These are phyloP conservation scores for Eupithecia abbreviata DNA, from an alignment of 2,888 invertebrate species.

Conservation along the genomic window DNA sequence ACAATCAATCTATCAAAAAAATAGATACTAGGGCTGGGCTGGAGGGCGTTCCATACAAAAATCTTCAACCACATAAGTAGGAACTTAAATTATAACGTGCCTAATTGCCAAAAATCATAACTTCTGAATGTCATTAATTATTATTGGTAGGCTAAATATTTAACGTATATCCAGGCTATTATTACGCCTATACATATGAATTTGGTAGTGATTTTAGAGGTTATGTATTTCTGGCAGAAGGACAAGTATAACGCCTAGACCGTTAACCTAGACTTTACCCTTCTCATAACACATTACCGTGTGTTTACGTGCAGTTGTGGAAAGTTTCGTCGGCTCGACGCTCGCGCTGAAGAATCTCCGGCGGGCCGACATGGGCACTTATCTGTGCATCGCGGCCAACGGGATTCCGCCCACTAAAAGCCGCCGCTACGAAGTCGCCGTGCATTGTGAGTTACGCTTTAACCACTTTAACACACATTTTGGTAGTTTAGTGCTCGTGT, in stretches of 20 bases:
- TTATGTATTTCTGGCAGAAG: neutral
- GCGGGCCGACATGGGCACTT: constrained; percentile 92
- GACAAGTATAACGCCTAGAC: neutral
- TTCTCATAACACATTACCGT: neutral
- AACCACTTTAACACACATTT: neutral
- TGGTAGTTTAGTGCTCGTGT: neutral
- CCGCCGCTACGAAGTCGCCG: constrained; percentile 91
- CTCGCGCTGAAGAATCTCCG: constrained; percentile 88
- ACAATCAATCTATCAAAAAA: too few relatives aligned
- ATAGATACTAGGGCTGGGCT: too few relatives aligned
- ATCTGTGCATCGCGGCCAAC: constrained; percentile 93
- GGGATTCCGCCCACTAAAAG: constrained; percentile 92
- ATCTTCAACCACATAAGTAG: neutral
- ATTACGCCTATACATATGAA: neutral
- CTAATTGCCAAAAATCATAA: neutral
- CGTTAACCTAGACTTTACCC: neutral
- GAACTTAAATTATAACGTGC: neutral
- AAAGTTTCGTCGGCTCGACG: constrained; percentile 87
- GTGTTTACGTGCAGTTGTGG: constrained; percentile 81
- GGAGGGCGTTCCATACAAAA: too few relatives aligned
- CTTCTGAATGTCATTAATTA: neutral
- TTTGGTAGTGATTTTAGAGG: neutral
- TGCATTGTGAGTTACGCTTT: constrained; percentile 87
- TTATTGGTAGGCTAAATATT: neutral
- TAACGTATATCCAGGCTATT: neutral